These are phyloP conservation scores for Drosophila affinis DNA, from an alignment of 2,888 invertebrate genomes.

Conservation along the genomic window DNA sequence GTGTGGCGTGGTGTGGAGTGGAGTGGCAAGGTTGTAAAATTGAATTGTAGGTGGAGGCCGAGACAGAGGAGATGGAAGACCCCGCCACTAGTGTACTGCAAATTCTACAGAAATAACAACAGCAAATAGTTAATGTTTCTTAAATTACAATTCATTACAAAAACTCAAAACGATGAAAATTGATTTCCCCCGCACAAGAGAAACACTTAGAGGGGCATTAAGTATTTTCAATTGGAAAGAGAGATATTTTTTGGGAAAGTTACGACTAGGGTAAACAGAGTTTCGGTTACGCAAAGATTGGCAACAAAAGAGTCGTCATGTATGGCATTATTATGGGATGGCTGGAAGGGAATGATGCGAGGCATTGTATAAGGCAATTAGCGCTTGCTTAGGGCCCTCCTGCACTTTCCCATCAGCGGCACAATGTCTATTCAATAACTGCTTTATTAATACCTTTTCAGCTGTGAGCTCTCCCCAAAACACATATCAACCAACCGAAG, in stretches of 20 bases:
- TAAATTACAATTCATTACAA: slow-evolving; percentile 68
- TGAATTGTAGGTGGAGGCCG: slow-evolving; percentile 73
- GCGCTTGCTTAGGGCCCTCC: slow-evolving; percentile 38
- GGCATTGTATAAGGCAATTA: slow-evolving; percentile 59
- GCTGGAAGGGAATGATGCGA: slow-evolving; percentile 18
- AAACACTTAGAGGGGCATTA: not conserved
- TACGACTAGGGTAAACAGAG: slow-evolving; percentile 39
- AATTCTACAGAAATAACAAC: slow-evolving; percentile 47
- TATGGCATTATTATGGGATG: slow-evolving; percentile 24
- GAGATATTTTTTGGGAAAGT: slow-evolving; percentile 57
- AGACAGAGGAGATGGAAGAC: slow-evolving; percentile 21
- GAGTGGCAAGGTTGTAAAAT: slow-evolving; percentile 62
- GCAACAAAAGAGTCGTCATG: slow-evolving; percentile 40
- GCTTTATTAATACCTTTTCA: slow-evolving; percentile 61
- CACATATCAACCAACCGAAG: slow-evolving; percentile 15
- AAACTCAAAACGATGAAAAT: slow-evolving; percentile 53
- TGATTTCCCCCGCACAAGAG: slow-evolving; percentile 47
- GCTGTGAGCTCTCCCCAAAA: slow-evolving; percentile 26
- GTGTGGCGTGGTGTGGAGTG: not conserved
- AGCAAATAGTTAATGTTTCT: slow-evolving; percentile 44
- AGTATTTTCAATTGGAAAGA: slow-evolving; percentile 5
- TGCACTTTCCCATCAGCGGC: slow-evolving; percentile 46
- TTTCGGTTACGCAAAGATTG: slow-evolving; percentile 45
- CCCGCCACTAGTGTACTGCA: slow-evolving; percentile 33
- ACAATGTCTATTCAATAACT: slow-evolving; percentile 31